A percentile compares a stretch with the other conserved stretches of the same genome.
These are phyloP conservation scores for Anodontia alba DNA, from an alignment of 2,888 invertebrate species.

Conservation along the genomic window DNA sequence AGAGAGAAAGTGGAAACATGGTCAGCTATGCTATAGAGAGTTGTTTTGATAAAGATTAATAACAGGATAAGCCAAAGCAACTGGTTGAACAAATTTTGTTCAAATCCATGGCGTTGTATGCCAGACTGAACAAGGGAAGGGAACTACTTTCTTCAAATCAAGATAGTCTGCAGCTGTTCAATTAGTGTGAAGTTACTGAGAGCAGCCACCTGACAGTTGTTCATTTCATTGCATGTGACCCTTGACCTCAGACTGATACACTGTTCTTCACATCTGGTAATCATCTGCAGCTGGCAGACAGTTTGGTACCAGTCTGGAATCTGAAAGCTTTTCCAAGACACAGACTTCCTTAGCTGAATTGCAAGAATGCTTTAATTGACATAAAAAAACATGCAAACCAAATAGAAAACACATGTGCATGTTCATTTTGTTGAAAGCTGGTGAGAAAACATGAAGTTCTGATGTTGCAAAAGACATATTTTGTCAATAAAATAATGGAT, in stretches of 20 bases:
- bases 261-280: conserved; percentile 67
- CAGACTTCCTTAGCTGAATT: conserved; percentile 61
- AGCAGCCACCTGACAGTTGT: conserved; percentile 63
- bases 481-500: conserved; percentile 13
- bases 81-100: no score
- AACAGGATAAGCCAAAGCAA: no score
- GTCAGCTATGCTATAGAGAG: no score
- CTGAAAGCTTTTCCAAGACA: conserved; percentile 58
- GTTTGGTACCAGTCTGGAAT: conserved; percentile 73
- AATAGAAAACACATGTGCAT: conserved; percentile 65
- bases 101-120: no score
- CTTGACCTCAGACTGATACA: conserved; percentile 64
- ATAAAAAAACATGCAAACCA: conserved; percentile 49
- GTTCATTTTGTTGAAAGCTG: conserved; percentile 55
- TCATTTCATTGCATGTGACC: conserved; percentile 55
- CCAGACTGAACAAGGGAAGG: no score
- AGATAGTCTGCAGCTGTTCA: conserved; percentile 11
- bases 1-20: no score
- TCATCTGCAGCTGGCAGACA: conserved; percentile 69
- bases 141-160: not conserved
- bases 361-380: conserved; percentile 66
- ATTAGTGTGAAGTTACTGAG: conserved; percentile 13
- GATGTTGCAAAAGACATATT: not conserved
- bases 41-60: no score
- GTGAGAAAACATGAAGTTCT: conserved; percentile 60